Base-by-base conservation (phyloP, 1,140 invertebrate genomes). In the Drosophila asahinai region DNA sequence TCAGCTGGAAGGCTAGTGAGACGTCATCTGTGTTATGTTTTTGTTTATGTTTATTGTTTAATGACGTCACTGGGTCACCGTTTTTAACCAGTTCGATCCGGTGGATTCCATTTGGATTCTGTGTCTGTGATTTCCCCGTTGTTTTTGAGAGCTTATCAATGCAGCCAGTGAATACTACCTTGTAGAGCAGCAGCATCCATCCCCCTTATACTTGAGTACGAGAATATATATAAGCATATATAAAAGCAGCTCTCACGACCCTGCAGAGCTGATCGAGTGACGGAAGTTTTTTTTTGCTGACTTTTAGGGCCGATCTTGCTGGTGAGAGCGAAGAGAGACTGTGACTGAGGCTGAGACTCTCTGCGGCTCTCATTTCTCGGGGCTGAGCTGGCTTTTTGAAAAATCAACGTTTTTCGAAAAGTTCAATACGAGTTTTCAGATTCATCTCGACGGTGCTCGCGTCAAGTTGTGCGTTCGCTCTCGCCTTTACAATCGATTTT, bases 371-470 rank as follows among this genome's bases (percentile, higher is more conserved):
- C 57, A 42, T 54, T 33, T 47, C 38, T 47, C 17, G 12, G 27
- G 43, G 19, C 19, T 54, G 36, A 55, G 71, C 22, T 22, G 73
- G 15, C 47, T 71, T 71, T 79, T 89, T 90, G 77, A 43, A 80
- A 89, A 90, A 84, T 90, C 79, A 72, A 77, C 77, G 45, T 86
- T 75, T 89, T 87, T 86, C 60, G 55, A 86, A 89, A 84, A 82
- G 72, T 55, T 71, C 40, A 82, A 77, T 60, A 47, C 78, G 52
- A 72, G 81, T 90, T 90, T 89, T 82, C 60, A 89, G 86, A 89
- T 81, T 81, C 81, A 91, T 82, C 75, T 86, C 63, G 67, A 77
- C 86, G 64, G 63, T 90, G 86, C 49, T 52, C 86, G 78, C 75
- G 86, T 74, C 64, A 74, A 82, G 86, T 90, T 80, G 67, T 72